These are phyloP conservation scores for Lepisosteus oculatus DNA, from an alignment of 2,113 vertebrate genomes.

Conservation along the genomic window DNA sequence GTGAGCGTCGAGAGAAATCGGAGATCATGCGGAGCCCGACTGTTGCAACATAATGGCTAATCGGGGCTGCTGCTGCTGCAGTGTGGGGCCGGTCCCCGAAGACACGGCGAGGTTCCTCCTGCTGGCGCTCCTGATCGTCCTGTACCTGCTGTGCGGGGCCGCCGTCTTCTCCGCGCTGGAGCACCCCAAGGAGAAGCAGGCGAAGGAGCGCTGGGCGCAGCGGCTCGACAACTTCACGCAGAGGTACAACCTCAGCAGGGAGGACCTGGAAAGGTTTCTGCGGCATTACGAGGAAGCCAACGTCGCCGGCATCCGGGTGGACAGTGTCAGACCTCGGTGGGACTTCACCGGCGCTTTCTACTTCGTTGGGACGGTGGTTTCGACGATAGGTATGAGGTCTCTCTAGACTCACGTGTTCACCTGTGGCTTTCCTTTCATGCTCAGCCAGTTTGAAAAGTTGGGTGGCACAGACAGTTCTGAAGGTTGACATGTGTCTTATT, in stretches of 20 bases:
- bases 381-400: slow-evolving; percentile 85
- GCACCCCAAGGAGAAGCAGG: slow-evolving; percentile 79
- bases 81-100: slow-evolving; percentile 74
- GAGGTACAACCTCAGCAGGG: slow-evolving; percentile 78
- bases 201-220: slow-evolving; percentile 81
- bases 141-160: slow-evolving; percentile 88
- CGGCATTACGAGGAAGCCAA: slow-evolving; percentile 83
- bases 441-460: no score
- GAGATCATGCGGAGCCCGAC: slow-evolving; percentile 37
- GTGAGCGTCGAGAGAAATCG: not conserved
- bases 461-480: no score
- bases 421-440: no score
- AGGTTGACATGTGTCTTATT: no score
- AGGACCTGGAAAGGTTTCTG: slow-evolving; percentile 78
- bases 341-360: slow-evolving; percentile 93
- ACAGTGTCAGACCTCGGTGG: slow-evolving; percentile 81
- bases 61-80: slow-evolving; percentile 68
- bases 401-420: no score
- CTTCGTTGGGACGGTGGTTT: slow-evolving; percentile 94
- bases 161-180: slow-evolving; percentile 94
- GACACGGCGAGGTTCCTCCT: slow-evolving; percentile 90
- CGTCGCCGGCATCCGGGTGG: slow-evolving; percentile 83
- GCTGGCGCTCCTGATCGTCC: slow-evolving; percentile 77
- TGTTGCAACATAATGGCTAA: slow-evolving; percentile 76
- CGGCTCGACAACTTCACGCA: slow-evolving; percentile 83